phyloP scores from a whole-genome alignment of 30 jellyfish, hydroid and myxozoan genomes.

The Hydra vulgaris region DNA sequence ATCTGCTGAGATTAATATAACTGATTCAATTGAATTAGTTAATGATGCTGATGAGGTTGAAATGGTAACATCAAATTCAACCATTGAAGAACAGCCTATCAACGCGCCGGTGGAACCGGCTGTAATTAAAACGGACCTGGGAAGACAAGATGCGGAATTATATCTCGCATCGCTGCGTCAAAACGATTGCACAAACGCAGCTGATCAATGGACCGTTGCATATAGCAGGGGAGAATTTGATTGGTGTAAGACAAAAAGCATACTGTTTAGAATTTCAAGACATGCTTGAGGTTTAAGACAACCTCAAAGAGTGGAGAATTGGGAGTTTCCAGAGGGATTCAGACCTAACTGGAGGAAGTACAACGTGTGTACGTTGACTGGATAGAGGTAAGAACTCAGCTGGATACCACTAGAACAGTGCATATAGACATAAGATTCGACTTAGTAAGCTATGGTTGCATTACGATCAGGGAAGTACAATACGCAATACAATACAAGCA shows the following conservation, averaged over 20 bases:
- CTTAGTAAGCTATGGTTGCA: background rate
- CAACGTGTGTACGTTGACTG: background rate
- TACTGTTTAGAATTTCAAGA: background rate
- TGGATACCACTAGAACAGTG: background rate
- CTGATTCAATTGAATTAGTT: too few species aligned
- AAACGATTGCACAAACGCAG: background rate
- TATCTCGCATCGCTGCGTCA: background rate
- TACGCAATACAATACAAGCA: background rate
- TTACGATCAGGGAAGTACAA: background rate
- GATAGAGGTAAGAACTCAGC: background rate
- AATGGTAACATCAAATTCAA: background rate
- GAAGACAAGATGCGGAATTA: background rate
- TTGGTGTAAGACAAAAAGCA: background rate
- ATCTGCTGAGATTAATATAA: background rate
- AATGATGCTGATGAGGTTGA: background rate
- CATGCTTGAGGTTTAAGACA: background rate
- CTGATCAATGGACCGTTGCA: too few species aligned
- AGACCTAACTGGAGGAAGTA: background rate
- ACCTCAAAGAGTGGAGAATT: background rate
- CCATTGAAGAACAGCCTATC: background rate
- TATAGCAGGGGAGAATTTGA: background rate
- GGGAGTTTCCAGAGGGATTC: background rate
- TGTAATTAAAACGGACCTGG: background rate
- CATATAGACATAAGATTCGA: background rate
- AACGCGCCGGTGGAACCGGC: background rate